phyloP scores from a whole-genome alignment of 1,140 invertebrate species.

The Pinna nobilis region DNA sequence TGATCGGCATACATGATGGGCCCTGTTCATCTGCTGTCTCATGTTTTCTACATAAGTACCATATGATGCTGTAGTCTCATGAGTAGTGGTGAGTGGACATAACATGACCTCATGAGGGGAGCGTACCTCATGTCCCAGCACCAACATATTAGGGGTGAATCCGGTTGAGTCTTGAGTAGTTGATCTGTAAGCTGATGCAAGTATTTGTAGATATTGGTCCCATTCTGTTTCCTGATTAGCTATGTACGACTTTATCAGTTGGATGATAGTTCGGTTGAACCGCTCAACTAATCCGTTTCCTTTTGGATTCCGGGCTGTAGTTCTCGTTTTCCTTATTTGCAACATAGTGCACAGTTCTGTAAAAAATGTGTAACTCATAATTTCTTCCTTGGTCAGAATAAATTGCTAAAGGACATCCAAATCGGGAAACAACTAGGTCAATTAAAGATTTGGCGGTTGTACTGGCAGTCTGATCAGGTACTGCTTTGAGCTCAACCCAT shows the following conservation, averaged over 20 bases:
- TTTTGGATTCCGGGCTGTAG: neutral
- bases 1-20: slow-evolving; percentile 11
- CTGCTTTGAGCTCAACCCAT: slow-evolving; percentile 19
- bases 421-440: slow-evolving; percentile 19
- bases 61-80: neutral
- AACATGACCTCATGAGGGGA: neutral
- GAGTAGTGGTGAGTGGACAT: neutral
- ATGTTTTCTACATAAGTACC: neutral
- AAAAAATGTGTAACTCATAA: slow-evolving; percentile 39
- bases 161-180: slow-evolving; percentile 23
- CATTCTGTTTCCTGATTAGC: neutral
- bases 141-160: slow-evolving; percentile 3
- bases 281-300: neutral
- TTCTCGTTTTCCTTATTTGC: slow-evolving; percentile 24
- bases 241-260: neutral
- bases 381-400: slow-evolving; percentile 45
- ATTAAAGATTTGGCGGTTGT: neutral
- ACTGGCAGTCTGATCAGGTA: slow-evolving; percentile 22
- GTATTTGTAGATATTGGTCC: neutral
- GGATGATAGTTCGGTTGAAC: neutral
- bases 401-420: slow-evolving; percentile 41
- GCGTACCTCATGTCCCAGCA: slow-evolving; percentile 1
- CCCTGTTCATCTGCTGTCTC: neutral
- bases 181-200: slow-evolving; percentile 5
- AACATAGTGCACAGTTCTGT: slow-evolving; percentile 40